Percentiles rank a stretch among this genome's conserved stretches.
Evolutionary conservation across 2,113 vertebrate species (phyloP).

Genomic region (Centropus unirufus): DNA sequence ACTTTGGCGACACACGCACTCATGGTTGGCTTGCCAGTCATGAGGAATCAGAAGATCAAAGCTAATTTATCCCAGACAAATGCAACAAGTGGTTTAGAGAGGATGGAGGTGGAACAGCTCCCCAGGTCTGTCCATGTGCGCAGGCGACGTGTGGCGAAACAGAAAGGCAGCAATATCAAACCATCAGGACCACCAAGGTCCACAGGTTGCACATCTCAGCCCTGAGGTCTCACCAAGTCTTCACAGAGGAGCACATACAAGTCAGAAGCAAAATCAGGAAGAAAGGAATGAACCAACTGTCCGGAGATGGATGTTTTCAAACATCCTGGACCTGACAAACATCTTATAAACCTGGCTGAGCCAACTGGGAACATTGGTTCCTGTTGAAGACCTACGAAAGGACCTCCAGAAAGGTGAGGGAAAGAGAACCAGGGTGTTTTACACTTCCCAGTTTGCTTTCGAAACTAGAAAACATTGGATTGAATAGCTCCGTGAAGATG

Average conservation of each 20-base stretch:
- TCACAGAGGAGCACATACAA: background rate
- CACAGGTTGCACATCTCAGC: background rate
- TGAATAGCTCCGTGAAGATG: background rate
- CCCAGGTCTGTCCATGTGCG: background rate
- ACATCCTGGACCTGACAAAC: background rate
- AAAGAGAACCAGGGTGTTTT: background rate
- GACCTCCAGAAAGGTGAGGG: background rate
- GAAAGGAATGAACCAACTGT: background rate
- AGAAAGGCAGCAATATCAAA: background rate
- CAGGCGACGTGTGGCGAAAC: too few species aligned
- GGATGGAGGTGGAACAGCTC: background rate
- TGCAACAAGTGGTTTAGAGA: background rate
- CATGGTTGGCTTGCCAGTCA: accelerated
- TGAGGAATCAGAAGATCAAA: background rate
- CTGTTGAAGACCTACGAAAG: background rate
- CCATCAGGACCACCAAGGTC: background rate
- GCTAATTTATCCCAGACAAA: background rate
- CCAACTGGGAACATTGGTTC: background rate
- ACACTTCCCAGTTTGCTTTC: background rate
- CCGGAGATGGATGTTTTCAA: background rate
- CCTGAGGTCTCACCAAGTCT: background rate
- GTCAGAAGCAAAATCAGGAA: background rate
- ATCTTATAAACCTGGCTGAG: background rate
- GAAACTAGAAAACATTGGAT: background rate
- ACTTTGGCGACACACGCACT: background rate